Base-by-base conservation (phyloP, 2,113 vertebrate genomes). In the Callopanchax toddi region DNA sequence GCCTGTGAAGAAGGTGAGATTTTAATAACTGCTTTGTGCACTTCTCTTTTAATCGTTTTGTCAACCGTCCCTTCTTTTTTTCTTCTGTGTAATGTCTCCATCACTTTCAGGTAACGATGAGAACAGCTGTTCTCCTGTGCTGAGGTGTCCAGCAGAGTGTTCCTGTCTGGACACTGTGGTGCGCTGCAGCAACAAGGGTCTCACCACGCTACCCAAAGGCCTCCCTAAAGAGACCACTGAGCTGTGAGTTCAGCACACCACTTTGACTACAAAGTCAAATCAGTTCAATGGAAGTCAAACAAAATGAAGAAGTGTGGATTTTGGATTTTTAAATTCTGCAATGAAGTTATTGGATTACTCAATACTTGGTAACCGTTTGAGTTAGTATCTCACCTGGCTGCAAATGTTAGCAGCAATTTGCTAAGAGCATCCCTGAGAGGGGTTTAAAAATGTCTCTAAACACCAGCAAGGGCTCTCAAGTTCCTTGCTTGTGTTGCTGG, bases 131-230 rank as follows among this genome's bases (percentile, higher is more conserved):
- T 96, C 95, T 12, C 96, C 96, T 0, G 88, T 95, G 52, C 92
- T 95, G 58, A 95, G 96, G 55, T 99, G 97, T 81, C 97, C 97
- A 2, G 87, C 89, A 0, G 97, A 98, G 73, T 99, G 97, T 21
- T 96, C 97, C n/a, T 99, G 97, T 66, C 84, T 99, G 85, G 97
- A 99, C 88, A 97, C 96, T 0, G 96, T 99, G 8, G 97, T 99
- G 57, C 95, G 97, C 78, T 99, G 97, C 86, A 99, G 97, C 88
- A 99, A 99, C 89, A 99, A 99, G 82, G 96, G 93, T 29, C 92
- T 99, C 15, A 96, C 92, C 74, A 76, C 84, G 45, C 91, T 99
- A 70, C 97, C 97, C 6, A 98, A 93, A 88, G 96, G 95, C 37
- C 95, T 99, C 40, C 96, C 97, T 25, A 95, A 93, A 83, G 97